Base-by-base conservation (phyloP, 2,797 vertebrate genomes). In the Rhinichthys osculus region DNA sequence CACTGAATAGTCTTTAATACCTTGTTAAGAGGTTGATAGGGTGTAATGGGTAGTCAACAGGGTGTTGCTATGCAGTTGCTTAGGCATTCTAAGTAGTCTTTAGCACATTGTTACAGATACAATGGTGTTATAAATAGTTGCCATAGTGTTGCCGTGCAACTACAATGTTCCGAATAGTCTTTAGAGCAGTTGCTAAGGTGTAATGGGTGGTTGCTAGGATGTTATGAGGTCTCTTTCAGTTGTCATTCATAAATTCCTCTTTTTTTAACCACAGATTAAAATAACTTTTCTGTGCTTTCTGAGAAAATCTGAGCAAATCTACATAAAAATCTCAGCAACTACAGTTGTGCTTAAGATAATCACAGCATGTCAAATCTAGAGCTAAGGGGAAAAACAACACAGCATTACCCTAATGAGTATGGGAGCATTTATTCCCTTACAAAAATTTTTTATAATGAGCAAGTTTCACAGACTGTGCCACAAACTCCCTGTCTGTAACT, bases 331-430 rank as follows among this genome's bases (percentile, higher is more conserved):
- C 67, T 54, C 52, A 47, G 84, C 87, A 81, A 78, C 66, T 82
- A 79, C 73, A 85, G 67, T 62, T 57, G 59, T 77, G 78, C 77
- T 87, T 84, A 78, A 82, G 69, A 69, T 86, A 87, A 82, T 87
- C 79, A 90, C 38, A 88, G 84, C 71, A 86, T 83, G 86, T 83
- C 82, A 79, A 77, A 59, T 77, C 83, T 11, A 77, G 81, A 87
- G 35, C 74, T 71, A 71, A 42, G 19, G 66, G 44, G 47, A 16
- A 47, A 84, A 27, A 59, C 50, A 44, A 38, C 47, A 27, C 54
- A 50, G 69, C n/a, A 27, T 40, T 72, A 54, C 62, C 69, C 38
- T 82, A 57, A 85, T 71, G 66, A 84, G 35, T 44, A 78, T 71
- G 64, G n/a, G 27, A 78, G 67, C 38, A 78, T 54, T 71, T 70